phyloP scores from a whole-genome alignment of 2,888 invertebrate species.

The Leucophora obtusa region DNA sequence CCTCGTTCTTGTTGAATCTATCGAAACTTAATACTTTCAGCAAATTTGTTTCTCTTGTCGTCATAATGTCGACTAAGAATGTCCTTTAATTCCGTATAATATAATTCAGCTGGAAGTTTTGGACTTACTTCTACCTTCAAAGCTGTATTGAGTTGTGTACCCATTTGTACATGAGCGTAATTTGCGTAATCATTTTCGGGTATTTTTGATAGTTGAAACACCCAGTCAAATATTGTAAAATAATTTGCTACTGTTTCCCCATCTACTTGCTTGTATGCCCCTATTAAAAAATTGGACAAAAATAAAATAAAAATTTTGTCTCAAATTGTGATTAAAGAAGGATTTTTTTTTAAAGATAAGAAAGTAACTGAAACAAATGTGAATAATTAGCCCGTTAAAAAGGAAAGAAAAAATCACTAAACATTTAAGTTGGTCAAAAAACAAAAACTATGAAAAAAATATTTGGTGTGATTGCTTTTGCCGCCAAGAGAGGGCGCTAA shows the following conservation, averaged over 20 bases:
- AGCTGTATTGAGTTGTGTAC: constrained; percentile 1
- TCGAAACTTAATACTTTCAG: constrained; percentile 41
- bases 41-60: constrained; percentile 23
- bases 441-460: too few species aligned
- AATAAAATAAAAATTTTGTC: too few species aligned
- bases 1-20: constrained; percentile 5
- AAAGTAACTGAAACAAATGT: too few species aligned
- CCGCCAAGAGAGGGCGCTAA: too few species aligned
- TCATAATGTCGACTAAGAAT: constrained; percentile 22
- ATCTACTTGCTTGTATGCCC: not conserved
- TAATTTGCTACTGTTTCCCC: constrained; percentile 1
- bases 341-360: too few species aligned
- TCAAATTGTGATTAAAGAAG: too few species aligned
- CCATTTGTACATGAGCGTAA: constrained; percentile 20
- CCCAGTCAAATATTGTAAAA: constrained; percentile 23
- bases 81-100: constrained; percentile 12
- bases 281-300: not conserved
- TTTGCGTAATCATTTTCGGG: not conserved
- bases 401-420: too few species aligned
- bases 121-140: constrained; percentile 17
- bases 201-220: not conserved
- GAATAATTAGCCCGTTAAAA: too few species aligned
- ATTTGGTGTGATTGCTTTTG: too few species aligned
- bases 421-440: too few species aligned
- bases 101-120: not conserved